A percentile compares a stretch with the other conserved stretches of the same genome.
Conservation (phyloP, 2,113 vertebrate genomes). For the Xenopus borealis region DNA sequence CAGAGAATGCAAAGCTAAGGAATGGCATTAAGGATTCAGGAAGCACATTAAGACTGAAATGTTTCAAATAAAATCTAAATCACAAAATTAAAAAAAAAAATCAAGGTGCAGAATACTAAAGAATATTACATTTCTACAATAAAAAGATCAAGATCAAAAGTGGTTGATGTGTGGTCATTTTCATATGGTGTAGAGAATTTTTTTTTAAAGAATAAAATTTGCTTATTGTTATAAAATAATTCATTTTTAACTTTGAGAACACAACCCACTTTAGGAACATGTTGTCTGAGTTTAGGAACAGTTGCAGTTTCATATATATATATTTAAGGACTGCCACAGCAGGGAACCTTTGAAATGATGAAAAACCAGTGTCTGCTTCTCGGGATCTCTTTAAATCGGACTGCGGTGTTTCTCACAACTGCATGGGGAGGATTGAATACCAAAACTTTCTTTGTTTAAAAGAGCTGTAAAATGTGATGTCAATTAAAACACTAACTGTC, state of each 20-base stretch:
- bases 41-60: not conserved
- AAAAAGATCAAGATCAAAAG: not conserved
- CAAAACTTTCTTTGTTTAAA: not conserved
- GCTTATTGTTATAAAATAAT: slow-evolving; percentile 30
- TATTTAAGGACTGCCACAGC: not conserved
- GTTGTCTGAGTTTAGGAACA: not conserved
- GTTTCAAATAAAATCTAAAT: not conserved
- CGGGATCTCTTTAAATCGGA: not conserved
- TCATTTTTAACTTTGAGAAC: not conserved
- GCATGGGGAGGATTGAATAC: not conserved
- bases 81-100: not conserved
- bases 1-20: too few relatives aligned
- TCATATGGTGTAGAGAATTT: not conserved
- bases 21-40: too few relatives aligned
- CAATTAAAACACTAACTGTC: not conserved
- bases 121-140: slow-evolving; percentile 6
- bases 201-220: slow-evolving; percentile 27
- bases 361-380: not conserved
- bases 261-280: not conserved
- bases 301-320: not conserved
- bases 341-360: not conserved
- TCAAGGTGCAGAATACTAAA: slow-evolving; percentile 1
- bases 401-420: not conserved
- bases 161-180: not conserved
- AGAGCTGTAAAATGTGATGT: not conserved